These are phyloP conservation scores for Ceuthmochares aereus DNA, from an alignment of 2,113 vertebrate species.

Conservation along the genomic window DNA sequence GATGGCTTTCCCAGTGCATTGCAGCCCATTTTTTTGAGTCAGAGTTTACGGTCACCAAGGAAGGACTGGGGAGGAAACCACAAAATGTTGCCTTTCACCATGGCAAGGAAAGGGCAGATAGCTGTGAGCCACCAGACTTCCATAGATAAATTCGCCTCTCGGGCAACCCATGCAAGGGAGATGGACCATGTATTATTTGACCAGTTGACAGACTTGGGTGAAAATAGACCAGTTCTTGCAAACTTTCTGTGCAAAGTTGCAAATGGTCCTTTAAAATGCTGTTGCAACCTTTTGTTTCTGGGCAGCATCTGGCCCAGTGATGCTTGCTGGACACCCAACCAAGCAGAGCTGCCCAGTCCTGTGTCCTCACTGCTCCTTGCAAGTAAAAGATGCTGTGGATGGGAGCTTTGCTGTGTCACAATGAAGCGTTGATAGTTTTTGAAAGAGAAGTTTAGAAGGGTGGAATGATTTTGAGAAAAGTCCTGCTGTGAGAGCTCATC, in stretches of 20 bases:
- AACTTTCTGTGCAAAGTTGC: neutral
- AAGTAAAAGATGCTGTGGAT: neutral
- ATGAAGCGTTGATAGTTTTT: neutral
- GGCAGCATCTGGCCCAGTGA: neutral
- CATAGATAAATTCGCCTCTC: neutral
- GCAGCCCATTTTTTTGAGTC: neutral
- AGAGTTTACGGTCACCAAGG: accelerated
- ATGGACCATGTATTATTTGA: neutral
- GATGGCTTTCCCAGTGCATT: neutral
- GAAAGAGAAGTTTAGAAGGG: neutral
- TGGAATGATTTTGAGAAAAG: neutral
- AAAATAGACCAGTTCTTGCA: neutral
- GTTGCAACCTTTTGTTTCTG: neutral
- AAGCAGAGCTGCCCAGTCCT: neutral
- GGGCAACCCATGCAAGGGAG: accelerated
- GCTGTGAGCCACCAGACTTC: accelerated
- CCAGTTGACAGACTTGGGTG: neutral
- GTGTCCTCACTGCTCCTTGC: neutral
- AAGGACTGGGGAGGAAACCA: neutral
- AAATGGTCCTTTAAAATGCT: neutral
- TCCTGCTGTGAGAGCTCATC: slow-evolving; percentile 19
- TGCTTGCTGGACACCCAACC: neutral
- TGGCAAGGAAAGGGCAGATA: neutral
- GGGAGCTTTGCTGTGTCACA: neutral
- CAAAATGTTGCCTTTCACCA: neutral